Percentiles rank a stretch among this genome's conserved stretches.
Conservation (phyloP, 2,113 vertebrate species). For the Stegostoma tigrinum region DNA sequence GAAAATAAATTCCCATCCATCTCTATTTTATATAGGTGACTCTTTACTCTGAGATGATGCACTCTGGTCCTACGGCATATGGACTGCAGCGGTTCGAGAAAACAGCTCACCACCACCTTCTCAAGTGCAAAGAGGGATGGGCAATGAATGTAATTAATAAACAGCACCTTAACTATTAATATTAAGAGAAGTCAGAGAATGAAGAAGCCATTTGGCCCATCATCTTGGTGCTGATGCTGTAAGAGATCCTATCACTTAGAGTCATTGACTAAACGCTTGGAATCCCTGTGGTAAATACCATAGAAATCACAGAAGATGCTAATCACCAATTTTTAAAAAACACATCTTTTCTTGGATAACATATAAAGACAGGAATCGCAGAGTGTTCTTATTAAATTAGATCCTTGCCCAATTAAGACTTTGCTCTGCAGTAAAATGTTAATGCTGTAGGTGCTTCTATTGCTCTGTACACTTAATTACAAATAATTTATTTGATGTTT, state of each 20-base stretch:
- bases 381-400: neutral
- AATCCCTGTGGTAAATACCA: neutral
- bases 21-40: too few relatives aligned
- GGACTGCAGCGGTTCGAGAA: too few relatives aligned
- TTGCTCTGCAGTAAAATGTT: neutral
- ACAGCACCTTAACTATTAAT: neutral
- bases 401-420: neutral
- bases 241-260: neutral
- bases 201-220: neutral
- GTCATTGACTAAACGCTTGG: neutral
- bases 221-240: neutral
- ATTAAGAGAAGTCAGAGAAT: neutral
- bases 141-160: neutral
- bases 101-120: too few relatives aligned
- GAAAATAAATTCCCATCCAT: too few relatives aligned
- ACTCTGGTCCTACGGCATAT: too few relatives aligned
- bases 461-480: neutral
- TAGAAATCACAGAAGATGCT: neutral
- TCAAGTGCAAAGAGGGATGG: too few relatives aligned
- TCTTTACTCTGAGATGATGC: too few relatives aligned
- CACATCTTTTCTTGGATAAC: neutral
- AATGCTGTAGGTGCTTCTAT: neutral
- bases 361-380: neutral
- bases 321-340: neutral
- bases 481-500: neutral